Percentiles rank a stretch among this genome's conserved stretches.
phyloP scores from a whole-genome alignment of 2,797 vertebrate genomes.

The Salmo trutta region DNA sequence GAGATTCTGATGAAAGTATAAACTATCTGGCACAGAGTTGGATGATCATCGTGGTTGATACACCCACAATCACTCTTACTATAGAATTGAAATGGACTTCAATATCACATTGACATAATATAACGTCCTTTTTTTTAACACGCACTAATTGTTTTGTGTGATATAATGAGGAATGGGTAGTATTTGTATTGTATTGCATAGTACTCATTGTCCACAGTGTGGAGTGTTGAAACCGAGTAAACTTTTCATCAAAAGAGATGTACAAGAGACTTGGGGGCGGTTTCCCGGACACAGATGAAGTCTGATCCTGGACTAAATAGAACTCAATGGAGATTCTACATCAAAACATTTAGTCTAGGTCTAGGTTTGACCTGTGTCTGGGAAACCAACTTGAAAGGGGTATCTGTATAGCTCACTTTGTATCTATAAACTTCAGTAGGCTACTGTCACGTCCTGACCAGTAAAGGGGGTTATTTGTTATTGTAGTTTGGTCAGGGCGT shows the following conservation, averaged over 20 bases:
- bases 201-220: slow-evolving; percentile 24
- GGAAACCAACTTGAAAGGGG: no score
- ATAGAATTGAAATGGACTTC: slow-evolving; percentile 70
- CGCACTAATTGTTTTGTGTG: slow-evolving; percentile 52
- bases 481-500: no score
- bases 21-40: slow-evolving; percentile 42
- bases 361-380: no score
- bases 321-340: no score
- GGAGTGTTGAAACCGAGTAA: slow-evolving; percentile 14
- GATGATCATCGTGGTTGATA: slow-evolving; percentile 57
- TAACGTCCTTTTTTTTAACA: slow-evolving; percentile 48
- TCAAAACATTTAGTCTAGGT: no score
- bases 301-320: no score
- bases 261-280: neutral
- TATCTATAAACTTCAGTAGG: neutral
- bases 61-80: slow-evolving; percentile 50
- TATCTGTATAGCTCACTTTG: no score
- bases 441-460: no score
- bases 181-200: neutral
- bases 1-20: slow-evolving; percentile 31
- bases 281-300: no score
- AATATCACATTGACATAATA: slow-evolving; percentile 57
- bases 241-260: neutral
- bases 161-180: slow-evolving; percentile 42
- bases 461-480: no score